Conservation (phyloP, 2,888 invertebrate genomes). For the Hirtodrosophila duncani region DNA sequence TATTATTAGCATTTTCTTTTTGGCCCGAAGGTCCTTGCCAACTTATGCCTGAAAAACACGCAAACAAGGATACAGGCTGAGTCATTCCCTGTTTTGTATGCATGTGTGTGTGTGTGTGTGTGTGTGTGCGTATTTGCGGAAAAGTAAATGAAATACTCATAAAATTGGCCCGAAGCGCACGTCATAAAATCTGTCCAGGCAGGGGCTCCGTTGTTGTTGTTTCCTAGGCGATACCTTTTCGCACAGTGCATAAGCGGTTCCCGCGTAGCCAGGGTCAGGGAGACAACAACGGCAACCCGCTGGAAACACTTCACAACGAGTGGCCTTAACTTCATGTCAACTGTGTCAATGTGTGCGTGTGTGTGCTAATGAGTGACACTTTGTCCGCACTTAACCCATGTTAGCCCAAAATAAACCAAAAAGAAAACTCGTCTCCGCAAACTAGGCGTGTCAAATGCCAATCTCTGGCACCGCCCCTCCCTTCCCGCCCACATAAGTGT, state of each 20-base stretch:
- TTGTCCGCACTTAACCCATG: constrained; percentile 60
- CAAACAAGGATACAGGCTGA: constrained; percentile 31
- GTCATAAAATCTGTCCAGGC: too few relatives aligned
- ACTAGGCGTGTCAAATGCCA: constrained; percentile 43
- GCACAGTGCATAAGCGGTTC: too few relatives aligned
- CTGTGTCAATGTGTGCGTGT: constrained; percentile 22
- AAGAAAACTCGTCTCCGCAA: constrained; percentile 39
- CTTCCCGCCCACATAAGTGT: too few relatives aligned
- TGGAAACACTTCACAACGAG: constrained; percentile 1
- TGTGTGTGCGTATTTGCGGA: constrained; percentile 8
- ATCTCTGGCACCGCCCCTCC: too few relatives aligned
- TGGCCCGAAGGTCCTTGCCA: constrained; percentile 21
- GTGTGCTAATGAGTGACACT: constrained; percentile 58
- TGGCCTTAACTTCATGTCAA: constrained; percentile 16
- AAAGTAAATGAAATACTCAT: too few relatives aligned
- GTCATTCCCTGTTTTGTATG: constrained; percentile 19
- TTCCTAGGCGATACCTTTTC: too few relatives aligned
- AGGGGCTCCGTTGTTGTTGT: too few relatives aligned
- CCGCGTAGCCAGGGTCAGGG: neutral
- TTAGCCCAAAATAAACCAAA: constrained; percentile 47
- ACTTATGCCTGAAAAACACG: constrained; percentile 57
- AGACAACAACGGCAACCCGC: constrained; percentile 9
- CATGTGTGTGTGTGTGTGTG: neutral
- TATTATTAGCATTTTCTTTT: constrained; percentile 39
- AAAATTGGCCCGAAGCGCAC: too few relatives aligned